Conservation (phyloP, 2,888 invertebrate genomes). For the Endomychus coccineus region DNA sequence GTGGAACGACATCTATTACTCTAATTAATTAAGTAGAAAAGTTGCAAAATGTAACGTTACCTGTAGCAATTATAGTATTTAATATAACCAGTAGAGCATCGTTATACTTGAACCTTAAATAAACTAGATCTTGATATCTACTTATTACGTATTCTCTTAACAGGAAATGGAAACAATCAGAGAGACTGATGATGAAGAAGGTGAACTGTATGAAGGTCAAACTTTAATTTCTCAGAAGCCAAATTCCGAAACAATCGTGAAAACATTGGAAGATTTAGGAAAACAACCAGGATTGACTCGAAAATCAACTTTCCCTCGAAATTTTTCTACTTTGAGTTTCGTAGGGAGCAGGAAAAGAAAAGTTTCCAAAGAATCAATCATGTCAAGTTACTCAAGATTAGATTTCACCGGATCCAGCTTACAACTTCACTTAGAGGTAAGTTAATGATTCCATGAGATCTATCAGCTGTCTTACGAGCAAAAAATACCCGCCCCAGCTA, state of each 20-base stretch:
- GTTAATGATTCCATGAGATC: conserved; percentile 26
- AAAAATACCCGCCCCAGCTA: no score
- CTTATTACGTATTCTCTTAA: conserved; percentile 22
- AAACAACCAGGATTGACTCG: conserved; percentile 33
- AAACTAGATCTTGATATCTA: conserved; percentile 4
- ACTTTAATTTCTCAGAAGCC: conserved; percentile 34
- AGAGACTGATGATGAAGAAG: conserved; percentile 58
- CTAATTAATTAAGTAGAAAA: no score
- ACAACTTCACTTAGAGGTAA: conserved; percentile 57
- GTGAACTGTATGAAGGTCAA: conserved; percentile 44
- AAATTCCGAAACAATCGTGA: conserved; percentile 28
- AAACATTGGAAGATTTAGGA: conserved; percentile 36
- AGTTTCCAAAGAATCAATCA: conserved; percentile 54
- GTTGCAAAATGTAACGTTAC: no score
- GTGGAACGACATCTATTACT: no score
- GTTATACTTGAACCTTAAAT: no score
- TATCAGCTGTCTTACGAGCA: no score
- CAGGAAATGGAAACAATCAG: conserved; percentile 64
- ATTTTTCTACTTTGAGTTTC: conserved; percentile 42
- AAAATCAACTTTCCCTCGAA: conserved; percentile 40
- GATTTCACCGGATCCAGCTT: conserved; percentile 69
- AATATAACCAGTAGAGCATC: no score
- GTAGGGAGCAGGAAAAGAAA: conserved; percentile 29
- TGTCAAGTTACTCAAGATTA: conserved; percentile 64
- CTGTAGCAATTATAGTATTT: no score